Base-by-base conservation (phyloP, 2,888 invertebrate genomes). In the Catocala fraxini region DNA sequence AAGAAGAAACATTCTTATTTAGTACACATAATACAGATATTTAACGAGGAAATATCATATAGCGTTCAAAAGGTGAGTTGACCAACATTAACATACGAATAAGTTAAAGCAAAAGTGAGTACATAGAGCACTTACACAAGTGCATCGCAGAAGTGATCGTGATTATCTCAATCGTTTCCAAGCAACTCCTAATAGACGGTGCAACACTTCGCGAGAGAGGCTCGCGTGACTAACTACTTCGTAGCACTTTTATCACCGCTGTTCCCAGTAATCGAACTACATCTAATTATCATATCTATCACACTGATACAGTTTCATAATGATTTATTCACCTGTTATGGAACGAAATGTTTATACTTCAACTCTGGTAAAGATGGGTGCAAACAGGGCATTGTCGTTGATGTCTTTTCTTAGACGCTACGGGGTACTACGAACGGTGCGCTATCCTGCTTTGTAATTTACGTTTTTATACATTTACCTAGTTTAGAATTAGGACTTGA, bases 401-500 rank as follows among this genome's bases (percentile, higher is more conserved):
- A 92, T 81, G 86, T 90, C 91, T 92, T 91, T 90, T 89, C 80
- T 86, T 80, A 78, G 82, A 77, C 69, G 71, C 69, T 73, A 77
- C 80, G 71, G 64, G 60, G 77, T 74, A 64, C 48, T n/a, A 62
- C 48, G 25, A 4, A 25, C 25, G 25, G 4, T 4, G 25, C 25
- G 0, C 25, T 25, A 25, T 25, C 25, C 25, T 3, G 25, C 25
- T 25, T 3, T 25, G 25, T 25, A 25, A 25, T 25, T 25, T 25
- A 25, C 3, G 25, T 25, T 25, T 25, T 25, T 25, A 25, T 25
- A 25, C 4, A 25, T 25, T 25, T 25, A 25, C 25, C 25, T 25
- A 25, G 25, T 25, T 1, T 25, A 25, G 25, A 25, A 25, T 3
- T 25, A 3, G 25, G 25, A 25, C 25, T 25, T 25, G 25, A 4